Conservation (phyloP, 1,140 invertebrate species). For the Laupala kohalensis region DNA sequence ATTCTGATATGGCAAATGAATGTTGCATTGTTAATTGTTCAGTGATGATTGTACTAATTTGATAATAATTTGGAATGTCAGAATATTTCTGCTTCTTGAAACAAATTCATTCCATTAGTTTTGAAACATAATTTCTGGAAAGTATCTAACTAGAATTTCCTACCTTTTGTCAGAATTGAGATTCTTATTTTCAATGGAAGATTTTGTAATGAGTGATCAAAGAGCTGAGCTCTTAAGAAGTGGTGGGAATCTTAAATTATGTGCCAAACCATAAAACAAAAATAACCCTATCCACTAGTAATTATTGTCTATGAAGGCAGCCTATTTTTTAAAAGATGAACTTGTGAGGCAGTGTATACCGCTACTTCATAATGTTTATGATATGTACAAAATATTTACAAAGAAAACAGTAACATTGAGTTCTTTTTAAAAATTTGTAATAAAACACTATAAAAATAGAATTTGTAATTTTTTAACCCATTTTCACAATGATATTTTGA, state of each 20-base stretch:
- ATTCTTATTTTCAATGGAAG: background rate
- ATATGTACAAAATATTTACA: background rate
- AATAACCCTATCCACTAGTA: background rate
- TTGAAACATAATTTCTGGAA: background rate
- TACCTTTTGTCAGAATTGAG: background rate
- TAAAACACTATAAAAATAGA: too few species aligned
- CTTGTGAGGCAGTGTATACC: background rate
- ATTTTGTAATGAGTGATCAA: background rate
- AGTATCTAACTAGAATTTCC: too few species aligned
- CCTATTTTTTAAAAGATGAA: background rate
- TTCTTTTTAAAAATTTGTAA: background rate
- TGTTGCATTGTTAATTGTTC: background rate
- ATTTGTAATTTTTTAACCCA: too few species aligned
- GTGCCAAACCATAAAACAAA: background rate
- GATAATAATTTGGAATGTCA: background rate
- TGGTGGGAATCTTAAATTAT: background rate
- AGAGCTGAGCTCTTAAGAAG: background rate
- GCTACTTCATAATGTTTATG: background rate
- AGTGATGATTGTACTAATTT: too few species aligned
- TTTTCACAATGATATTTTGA: too few species aligned
- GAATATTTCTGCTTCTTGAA: background rate
- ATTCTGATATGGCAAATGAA: background rate
- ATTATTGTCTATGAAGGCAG: background rate
- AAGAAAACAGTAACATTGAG: background rate
- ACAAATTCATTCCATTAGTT: background rate